These are phyloP conservation scores for Pseudomyrmex sp. DNA, from an alignment of 1,140 invertebrate genomes.

Conservation along the genomic window DNA sequence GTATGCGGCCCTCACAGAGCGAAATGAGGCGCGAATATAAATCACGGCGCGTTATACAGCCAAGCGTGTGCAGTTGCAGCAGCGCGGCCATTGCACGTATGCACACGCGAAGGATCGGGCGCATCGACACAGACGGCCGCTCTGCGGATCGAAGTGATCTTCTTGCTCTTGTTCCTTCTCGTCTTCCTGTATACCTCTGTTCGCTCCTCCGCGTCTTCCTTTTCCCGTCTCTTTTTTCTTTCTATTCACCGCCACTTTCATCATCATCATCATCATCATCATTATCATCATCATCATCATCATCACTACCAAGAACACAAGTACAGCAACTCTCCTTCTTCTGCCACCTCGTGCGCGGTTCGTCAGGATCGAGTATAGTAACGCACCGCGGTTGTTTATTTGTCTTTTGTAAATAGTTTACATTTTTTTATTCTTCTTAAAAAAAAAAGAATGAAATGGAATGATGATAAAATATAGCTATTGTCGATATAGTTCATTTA, in stretches of 20 bases:
- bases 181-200: slow-evolving; percentile 11
- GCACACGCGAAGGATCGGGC: slow-evolving; percentile 55
- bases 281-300: slow-evolving; percentile 9
- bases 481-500: not conserved
- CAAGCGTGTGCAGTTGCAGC: slow-evolving; percentile 60
- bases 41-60: slow-evolving; percentile 77
- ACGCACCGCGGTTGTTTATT: too few relatives aligned
- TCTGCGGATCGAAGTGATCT: slow-evolving; percentile 41
- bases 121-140: slow-evolving; percentile 41
- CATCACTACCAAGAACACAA: slow-evolving; percentile 48
- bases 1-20: slow-evolving; percentile 78
- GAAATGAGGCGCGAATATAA: slow-evolving; percentile 79
- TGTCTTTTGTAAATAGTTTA: slow-evolving; percentile 3
- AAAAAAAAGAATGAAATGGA: not conserved
- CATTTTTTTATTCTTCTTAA: not conserved
- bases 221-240: not conserved
- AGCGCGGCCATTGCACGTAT: slow-evolving; percentile 58
- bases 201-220: not conserved
- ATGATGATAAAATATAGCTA: not conserved
- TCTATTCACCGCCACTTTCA: slow-evolving; percentile 13
- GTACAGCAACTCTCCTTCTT: not conserved
- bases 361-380: too few relatives aligned
- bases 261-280: slow-evolving; percentile 44
- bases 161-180: slow-evolving; percentile 46
- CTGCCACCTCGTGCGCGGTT: not conserved